Evolutionary conservation across 2,888 invertebrate genomes (phyloP).

Genomic region (Oithona nana): DNA sequence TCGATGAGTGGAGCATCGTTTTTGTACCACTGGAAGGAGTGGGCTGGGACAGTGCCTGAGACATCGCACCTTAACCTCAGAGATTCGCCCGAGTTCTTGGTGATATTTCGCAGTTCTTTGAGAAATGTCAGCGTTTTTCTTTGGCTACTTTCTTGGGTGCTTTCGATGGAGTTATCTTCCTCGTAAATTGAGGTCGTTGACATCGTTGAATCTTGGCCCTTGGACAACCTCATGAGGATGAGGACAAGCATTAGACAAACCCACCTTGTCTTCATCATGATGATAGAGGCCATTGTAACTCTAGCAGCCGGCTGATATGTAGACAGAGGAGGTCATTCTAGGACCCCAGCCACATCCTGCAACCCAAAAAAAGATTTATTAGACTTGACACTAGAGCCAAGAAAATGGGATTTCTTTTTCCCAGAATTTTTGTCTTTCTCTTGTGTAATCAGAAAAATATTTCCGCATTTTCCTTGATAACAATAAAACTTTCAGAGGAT

Average conservation of each 20-base stretch:
- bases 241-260: too few species aligned
- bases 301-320: background rate
- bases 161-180: background rate
- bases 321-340: background rate
- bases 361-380: too few species aligned
- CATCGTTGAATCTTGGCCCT: background rate
- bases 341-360: too few species aligned
- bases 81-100: constrained; percentile 38
- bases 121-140: constrained; percentile 34
- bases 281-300: background rate
- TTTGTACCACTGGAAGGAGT: constrained; percentile 34
- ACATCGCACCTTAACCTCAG: constrained; percentile 45
- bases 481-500: too few species aligned
- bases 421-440: too few species aligned
- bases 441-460: too few species aligned
- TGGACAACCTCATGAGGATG: too few species aligned
- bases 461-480: too few species aligned
- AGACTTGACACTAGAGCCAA: too few species aligned
- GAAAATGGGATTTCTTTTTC: too few species aligned
- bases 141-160: too few species aligned
- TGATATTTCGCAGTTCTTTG: constrained; percentile 36
- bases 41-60: constrained; percentile 37
- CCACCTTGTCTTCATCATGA: too few species aligned
- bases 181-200: background rate
- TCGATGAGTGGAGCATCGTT: constrained; percentile 35